Evolutionary conservation across 2,888 invertebrate species (phyloP).

Genomic region (Crematogaster levior): DNA sequence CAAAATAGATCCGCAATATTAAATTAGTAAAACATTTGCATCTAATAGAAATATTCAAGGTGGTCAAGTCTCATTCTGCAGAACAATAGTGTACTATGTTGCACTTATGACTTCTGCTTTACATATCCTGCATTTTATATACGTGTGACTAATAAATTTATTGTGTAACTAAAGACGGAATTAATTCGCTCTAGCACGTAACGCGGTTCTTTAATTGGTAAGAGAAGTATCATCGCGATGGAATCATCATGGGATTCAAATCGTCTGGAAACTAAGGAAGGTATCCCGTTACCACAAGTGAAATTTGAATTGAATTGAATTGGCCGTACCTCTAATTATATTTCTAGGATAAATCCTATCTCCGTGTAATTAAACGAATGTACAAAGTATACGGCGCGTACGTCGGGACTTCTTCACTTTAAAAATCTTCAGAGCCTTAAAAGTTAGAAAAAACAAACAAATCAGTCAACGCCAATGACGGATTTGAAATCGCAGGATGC

Average conservation of each 20-base stretch:
- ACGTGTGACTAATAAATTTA: slow-evolving; percentile 23
- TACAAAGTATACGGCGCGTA: not conserved
- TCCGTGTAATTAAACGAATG: not conserved
- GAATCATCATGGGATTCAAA: slow-evolving; percentile 30
- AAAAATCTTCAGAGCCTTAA: not conserved
- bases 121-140: not conserved
- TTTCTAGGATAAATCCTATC: slow-evolving; percentile 24
- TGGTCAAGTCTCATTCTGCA: not conserved
- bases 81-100: not conserved
- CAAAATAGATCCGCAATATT: not conserved
- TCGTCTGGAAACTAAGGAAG: slow-evolving; percentile 14
- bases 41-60: slow-evolving; percentile 8
- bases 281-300: slow-evolving; percentile 4
- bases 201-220: slow-evolving; percentile 7
- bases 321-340: slow-evolving; percentile 21
- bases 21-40: not conserved
- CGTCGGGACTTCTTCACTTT: not conserved
- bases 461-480: not conserved
- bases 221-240: not conserved
- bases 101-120: not conserved
- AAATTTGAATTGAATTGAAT: slow-evolving; percentile 42
- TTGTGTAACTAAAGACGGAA: not conserved
- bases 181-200: not conserved
- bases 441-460: slow-evolving; percentile 3
- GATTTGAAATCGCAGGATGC: slow-evolving; percentile 6